A percentile compares a stretch with the other conserved stretches of the same genome.
Conservation (phyloP, 2,113 vertebrate species). For the Anser brachyrhynchus region DNA sequence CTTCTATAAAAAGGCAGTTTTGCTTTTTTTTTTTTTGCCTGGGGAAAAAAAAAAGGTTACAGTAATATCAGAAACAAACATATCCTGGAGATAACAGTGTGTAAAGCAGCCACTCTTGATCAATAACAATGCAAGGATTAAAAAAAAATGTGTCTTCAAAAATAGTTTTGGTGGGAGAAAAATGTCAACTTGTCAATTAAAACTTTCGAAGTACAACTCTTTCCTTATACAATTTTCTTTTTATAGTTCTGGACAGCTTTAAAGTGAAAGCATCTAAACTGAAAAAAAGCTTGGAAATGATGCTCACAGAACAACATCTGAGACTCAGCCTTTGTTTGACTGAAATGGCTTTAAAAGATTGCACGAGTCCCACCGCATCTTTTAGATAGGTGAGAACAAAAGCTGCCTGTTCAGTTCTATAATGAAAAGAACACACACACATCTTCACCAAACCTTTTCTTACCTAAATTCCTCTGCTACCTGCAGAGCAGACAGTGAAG, state of each 20-base stretch:
- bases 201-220: neutral
- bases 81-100: neutral
- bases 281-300: neutral
- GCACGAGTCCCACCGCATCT: neutral
- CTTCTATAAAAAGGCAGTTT: neutral
- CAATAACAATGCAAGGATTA: neutral
- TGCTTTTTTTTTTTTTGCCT: neutral
- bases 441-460: neutral
- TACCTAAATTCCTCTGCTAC: constrained; percentile 19
- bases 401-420: neutral
- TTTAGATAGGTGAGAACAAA: neutral
- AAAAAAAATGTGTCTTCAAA: neutral
- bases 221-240: neutral
- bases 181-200: neutral
- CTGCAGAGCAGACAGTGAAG: neutral
- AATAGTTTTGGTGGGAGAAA: neutral
- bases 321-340: neutral
- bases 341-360: neutral
- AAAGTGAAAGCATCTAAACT: neutral
- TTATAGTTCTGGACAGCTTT: neutral
- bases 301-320: neutral
- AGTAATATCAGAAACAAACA: neutral
- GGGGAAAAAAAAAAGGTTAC: neutral
- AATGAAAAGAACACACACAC: neutral
- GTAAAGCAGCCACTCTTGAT: neutral